Evolutionary conservation across 2,797 vertebrate genomes (phyloP).

Genomic region (Sebastes nivosus): DNA sequence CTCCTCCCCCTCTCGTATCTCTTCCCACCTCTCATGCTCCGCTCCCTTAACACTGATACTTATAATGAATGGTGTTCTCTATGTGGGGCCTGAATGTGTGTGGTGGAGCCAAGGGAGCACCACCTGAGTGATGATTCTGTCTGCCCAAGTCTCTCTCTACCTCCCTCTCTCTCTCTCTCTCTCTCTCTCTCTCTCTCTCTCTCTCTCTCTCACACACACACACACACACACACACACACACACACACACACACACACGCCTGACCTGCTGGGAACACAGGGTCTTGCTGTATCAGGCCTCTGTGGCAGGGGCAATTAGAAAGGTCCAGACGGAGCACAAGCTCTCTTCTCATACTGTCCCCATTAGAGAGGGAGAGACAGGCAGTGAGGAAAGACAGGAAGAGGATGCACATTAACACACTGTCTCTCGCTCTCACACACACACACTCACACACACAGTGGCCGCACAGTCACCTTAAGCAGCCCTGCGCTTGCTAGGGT

Average conservation of each 20-base stretch:
- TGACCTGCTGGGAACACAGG: conserved; percentile 91
- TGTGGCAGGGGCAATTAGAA: conserved; percentile 85
- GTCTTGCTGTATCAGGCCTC: conserved; percentile 82
- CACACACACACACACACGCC: conserved; percentile 85
- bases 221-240: background rate
- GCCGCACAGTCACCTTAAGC: conserved; percentile 37
- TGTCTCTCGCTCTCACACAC: conserved; percentile 4
- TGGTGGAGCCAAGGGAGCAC: conserved; percentile 90
- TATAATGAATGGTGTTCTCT: conserved; percentile 92
- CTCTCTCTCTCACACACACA: background rate
- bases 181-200: background rate
- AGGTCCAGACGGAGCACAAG: conserved; percentile 82
- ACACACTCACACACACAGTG: background rate
- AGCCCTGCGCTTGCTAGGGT: conserved; percentile 25
- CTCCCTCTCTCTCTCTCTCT: conserved; percentile 13
- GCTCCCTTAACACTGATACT: conserved; percentile 81
- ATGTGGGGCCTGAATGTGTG: conserved; percentile 94
- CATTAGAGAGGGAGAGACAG: conserved; percentile 76
- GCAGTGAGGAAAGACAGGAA: conserved; percentile 61
- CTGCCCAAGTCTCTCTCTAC: conserved; percentile 79
- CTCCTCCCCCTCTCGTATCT: conserved; percentile 66
- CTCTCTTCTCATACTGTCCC: conserved; percentile 83
- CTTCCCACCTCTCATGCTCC: conserved; percentile 77
- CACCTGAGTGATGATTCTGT: conserved; percentile 97
- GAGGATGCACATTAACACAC: conserved; percentile 49